Conservation (phyloP, 2,888 invertebrate species). For the Belgica antarctica region DNA sequence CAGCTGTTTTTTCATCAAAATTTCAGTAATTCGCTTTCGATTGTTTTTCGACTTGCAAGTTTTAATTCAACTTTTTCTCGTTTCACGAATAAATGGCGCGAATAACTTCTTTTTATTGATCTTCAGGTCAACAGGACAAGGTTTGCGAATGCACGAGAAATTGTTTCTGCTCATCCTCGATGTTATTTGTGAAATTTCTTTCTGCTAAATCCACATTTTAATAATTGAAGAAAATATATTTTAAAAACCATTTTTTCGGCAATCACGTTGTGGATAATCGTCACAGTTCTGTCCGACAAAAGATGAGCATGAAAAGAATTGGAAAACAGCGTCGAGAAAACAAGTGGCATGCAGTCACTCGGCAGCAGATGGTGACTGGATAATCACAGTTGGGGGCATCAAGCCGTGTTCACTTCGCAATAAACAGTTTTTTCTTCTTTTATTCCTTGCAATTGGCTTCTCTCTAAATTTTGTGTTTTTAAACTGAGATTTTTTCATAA, state of each 20-base stretch:
- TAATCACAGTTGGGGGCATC: conserved; percentile 37
- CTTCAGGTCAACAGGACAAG: too few species aligned
- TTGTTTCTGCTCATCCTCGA: too few species aligned
- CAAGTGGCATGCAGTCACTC: conserved; percentile 25
- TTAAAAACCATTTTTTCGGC: too few species aligned
- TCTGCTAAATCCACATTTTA: not conserved
- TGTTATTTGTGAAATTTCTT: not conserved
- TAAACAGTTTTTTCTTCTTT: not conserved
- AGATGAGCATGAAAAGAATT: not conserved
- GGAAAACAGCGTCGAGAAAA: conserved; percentile 6
- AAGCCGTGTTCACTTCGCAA: not conserved
- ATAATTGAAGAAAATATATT: not conserved
- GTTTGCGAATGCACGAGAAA: not conserved
- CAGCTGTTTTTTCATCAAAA: conserved; percentile 26
- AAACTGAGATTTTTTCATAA: conserved; percentile 39
- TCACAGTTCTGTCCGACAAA: not conserved
- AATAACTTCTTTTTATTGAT: too few species aligned
- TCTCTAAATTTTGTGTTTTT: not conserved
- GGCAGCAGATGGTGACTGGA: conserved; percentile 30
- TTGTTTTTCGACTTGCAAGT: not conserved
- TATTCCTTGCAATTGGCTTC: conserved; percentile 40
- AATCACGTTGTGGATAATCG: not conserved
- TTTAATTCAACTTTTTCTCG: too few species aligned
- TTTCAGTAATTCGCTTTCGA: not conserved
- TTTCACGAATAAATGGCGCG: too few species aligned